Evolutionary conservation across 2,797 vertebrate species (phyloP), one percentile per base, ranked within the genome.

Genomic region (Champsocephalus gunnari): DNA sequence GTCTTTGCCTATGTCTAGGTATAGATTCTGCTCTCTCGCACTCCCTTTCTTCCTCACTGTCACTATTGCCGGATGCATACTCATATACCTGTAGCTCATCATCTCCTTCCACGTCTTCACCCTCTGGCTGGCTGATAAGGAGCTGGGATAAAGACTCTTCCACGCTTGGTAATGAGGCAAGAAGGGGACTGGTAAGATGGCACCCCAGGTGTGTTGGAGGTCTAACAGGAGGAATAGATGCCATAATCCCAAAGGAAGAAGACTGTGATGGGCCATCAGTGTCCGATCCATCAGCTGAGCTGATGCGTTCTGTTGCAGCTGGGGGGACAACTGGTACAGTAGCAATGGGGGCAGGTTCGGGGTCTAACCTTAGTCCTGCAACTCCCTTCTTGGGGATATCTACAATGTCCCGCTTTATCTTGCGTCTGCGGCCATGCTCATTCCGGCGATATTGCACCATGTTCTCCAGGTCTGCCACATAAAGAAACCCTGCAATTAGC

Each of bases 361-460:
- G 84, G 16, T 95, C 94, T 53, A 99, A 89, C 88, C 98, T 95
- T 73, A 99, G 93, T 80, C 98, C 98, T 0, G 98, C 98, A 54
- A 99, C 98, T 45, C 98, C 97, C 82, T 99, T 99, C 93, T 99
- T 99, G 86, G 98, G 98, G 89, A 99, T 97, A 88, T 97, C 96
- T 5, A 94, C 94, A 77, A 96, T 95, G 71, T 99, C 98, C 64
- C 98, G 93, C 90, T 99, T 99, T 83, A 99, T 99, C 92, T 96
- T 97, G 66, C 98, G 95, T 60, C 97, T 96, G 43, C 98, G 97
- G 66, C 97, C 96, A 0, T 97, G 97, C 90, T 99, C 98, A 16
- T 99, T 99, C 71, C 97, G 95, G 78, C 98, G 96, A 88, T 98
- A 99, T 76, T 99, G 98, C 89, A 99, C 97, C 97, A 99, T 98